Conservation (phyloP, 2,888 invertebrate species). For the Clistopyga incitator region DNA sequence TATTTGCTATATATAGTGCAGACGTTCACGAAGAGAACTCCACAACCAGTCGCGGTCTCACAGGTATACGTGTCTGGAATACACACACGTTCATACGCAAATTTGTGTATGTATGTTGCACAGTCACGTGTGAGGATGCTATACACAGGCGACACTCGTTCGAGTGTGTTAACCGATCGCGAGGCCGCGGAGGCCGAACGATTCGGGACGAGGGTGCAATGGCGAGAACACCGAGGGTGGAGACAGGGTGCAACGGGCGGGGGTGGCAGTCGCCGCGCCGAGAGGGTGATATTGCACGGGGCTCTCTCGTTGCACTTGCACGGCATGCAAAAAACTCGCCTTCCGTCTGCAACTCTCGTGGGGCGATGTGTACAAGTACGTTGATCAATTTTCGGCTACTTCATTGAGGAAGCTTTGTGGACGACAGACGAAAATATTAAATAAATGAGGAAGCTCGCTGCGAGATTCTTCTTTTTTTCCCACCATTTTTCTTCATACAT, state of each 20-base stretch:
- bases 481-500: no score
- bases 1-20: neutral
- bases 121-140: neutral
- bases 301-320: conserved; percentile 54
- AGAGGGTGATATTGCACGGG: conserved; percentile 44
- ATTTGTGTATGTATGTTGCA: neutral
- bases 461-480: neutral
- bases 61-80: conserved; percentile 23
- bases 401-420: neutral
- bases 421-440: neutral
- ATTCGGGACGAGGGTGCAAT: conserved; percentile 56
- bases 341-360: conserved; percentile 28
- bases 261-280: conserved; percentile 41
- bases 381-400: neutral
- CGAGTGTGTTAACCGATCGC: conserved; percentile 50
- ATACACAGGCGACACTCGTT: conserved; percentile 18
- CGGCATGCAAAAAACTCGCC: conserved; percentile 50
- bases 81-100: conserved; percentile 22
- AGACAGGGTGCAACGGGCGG: conserved; percentile 44
- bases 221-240: conserved; percentile 13
- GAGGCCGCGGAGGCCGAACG: conserved; percentile 49
- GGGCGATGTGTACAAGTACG: neutral
- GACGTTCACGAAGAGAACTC: conserved; percentile 32
- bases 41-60: conserved; percentile 29
- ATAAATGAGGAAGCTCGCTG: neutral